Base-by-base conservation (phyloP, 2,797 vertebrate genomes). In the Microctenopoma steveboyesi region DNA sequence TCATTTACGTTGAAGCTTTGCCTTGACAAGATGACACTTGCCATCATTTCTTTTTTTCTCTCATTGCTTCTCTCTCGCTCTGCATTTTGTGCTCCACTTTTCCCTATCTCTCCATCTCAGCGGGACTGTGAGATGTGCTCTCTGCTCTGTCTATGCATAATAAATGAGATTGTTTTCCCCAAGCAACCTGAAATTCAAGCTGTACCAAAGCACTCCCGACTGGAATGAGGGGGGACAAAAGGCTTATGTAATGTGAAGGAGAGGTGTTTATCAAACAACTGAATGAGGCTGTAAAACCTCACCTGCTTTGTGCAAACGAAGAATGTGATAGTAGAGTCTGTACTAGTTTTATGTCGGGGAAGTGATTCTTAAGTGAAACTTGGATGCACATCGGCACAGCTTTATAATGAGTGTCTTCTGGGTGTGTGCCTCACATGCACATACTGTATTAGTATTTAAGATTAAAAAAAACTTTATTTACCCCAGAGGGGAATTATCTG, bases 91-190 rank as follows among this genome's bases (percentile, higher is more conserved):
- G 42, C 43, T 60, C 40, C 46, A 37, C 45, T 48, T 64, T 42
- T 56, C 57, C 33, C 22, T 22, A 14, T 69, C 22, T 43, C 43
- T 70, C 42, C 35, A 22, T 72, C 69, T 66, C 52, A 64, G 53
- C 58, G 39, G 50, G 11, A 25, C 54, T 71, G 33, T 51, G 40
- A 67, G 47, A 74, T 65, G 53, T 46, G 58, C 62, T 15, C 70
- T 37, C 7, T 48, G 27, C 53, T 73, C 49, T 56, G 59, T 58
- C 61, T 46, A 78, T 87, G 64, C 71, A 90, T 89, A 85, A 90
- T 88, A 70, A 82, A 91, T 80, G 47, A 68, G 55, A 52, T 47
- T 65, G 63, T 74, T 82, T 88, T 78, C 65, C 66, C 65, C 25
- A 40, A 78, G 76, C 69, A 76, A 67, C 63, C 43, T 78, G 54